These are phyloP conservation scores for Sebastes steindachneri DNA, from an alignment of 2,797 vertebrate genomes.

Conservation along the genomic window DNA sequence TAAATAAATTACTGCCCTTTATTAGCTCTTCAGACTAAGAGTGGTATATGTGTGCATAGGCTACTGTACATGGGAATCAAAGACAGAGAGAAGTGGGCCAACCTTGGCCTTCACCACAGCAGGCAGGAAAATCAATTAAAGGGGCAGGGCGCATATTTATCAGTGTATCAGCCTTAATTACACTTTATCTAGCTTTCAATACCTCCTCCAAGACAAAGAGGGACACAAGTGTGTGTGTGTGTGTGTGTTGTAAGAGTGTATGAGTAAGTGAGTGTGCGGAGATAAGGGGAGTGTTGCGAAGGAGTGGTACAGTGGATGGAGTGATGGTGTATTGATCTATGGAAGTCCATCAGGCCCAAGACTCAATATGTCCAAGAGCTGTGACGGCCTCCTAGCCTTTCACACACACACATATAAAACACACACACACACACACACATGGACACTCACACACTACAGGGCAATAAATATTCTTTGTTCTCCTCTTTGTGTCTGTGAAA, in stretches of 20 bases:
- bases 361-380: slow-evolving; percentile 53
- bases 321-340: slow-evolving; percentile 68
- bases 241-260: background rate
- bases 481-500: background rate
- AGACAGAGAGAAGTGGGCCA: slow-evolving; percentile 20
- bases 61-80: background rate
- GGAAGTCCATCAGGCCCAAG: slow-evolving; percentile 57
- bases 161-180: slow-evolving; percentile 67
- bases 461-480: background rate
- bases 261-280: slow-evolving; percentile 1
- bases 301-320: slow-evolving; percentile 53
- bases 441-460: background rate
- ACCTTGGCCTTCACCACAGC: slow-evolving; percentile 43
- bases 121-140: slow-evolving; percentile 67
- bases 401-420: background rate
- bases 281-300: slow-evolving; percentile 2
- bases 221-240: slow-evolving; percentile 8
- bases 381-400: slow-evolving; percentile 30
- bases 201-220: slow-evolving; percentile 39
- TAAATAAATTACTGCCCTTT: slow-evolving; percentile 27
- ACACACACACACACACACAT: background rate
- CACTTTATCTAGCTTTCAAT: slow-evolving; percentile 69
- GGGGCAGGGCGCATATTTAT: slow-evolving; percentile 63
- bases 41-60: background rate
- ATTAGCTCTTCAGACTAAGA: slow-evolving; percentile 21